Base-by-base conservation (phyloP, 2,888 invertebrate species). In the Protodeltote pygarga region DNA sequence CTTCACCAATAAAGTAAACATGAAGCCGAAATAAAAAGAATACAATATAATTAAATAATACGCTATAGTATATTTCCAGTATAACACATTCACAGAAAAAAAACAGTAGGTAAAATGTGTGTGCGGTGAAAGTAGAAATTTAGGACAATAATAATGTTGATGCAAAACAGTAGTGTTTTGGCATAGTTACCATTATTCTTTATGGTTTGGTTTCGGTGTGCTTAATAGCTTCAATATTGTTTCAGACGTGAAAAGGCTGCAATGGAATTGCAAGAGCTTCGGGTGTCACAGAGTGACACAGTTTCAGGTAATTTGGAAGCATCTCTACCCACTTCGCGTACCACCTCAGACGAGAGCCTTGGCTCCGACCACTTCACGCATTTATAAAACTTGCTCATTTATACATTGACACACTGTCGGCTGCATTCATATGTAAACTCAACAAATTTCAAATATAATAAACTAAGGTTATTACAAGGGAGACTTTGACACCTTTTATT, bases 231-330 rank as follows among this genome's bases (percentile, higher is more conserved):
- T 3, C 77, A 41, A 11, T 14, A n/a, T 57, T 66, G 44, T 87
- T 88, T 5, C 83, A 93, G 93, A 65, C 93, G 93, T 58, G 94
- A 94, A 75, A 92, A 91, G 54, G 92, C 93, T 29, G 94, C 93
- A 6, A 73, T 93, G 62, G 94, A 94, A 63, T 75, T 93, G 57
- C 91, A 92, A 65, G 92, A 92, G 57, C 74, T 89, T 14, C 85
- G 90, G 5, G 90, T 89, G 52, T 92, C 89, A 48, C 93, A 89
- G 75, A 92, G 93, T 76, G 94, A 94, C 73, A 93, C 93, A 64
- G 91, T 93, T 59, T 93, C 94, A 82, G 93, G 93, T 82, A 93
- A 93, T 77, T 92, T 93, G 81, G 88, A 87, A 70, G 83, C 83
- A 66, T 79, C 83, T 38, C 85, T 91, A 79, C 86, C 92, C 79